Conservation (phyloP, 2,888 invertebrate species). For the Drosophila recens region DNA sequence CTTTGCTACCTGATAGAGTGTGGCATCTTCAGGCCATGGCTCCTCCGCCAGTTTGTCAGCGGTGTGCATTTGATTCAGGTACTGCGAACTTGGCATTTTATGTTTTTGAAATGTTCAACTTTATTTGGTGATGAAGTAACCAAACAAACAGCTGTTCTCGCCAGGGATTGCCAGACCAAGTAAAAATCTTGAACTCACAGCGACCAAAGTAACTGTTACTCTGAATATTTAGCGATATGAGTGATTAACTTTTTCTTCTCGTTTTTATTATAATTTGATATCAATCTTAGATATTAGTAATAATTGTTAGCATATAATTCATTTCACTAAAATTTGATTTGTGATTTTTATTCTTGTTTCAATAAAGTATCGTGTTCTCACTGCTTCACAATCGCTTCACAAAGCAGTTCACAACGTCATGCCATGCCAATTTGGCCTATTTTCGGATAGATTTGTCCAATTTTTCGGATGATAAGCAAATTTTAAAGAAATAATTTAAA, state of each 20-base stretch:
- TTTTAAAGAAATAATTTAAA: too few relatives aligned
- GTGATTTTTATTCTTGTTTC: background rate
- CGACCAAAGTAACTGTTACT: slow-evolving; percentile 15
- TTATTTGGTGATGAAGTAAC: slow-evolving; percentile 72
- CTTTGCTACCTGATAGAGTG: slow-evolving; percentile 87
- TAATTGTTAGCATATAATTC: background rate
- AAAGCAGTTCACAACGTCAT: too few relatives aligned
- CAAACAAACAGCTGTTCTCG: slow-evolving; percentile 56
- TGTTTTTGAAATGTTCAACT: slow-evolving; percentile 31
- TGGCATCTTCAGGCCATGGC: slow-evolving; percentile 95
- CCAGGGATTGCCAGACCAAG: slow-evolving; percentile 26
- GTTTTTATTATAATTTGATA: too few relatives aligned
- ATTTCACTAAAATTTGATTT: background rate
- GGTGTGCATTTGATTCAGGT: slow-evolving; percentile 81
- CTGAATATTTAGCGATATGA: background rate
- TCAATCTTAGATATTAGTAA: too few relatives aligned
- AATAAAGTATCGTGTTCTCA: too few relatives aligned
- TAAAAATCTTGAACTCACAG: background rate
- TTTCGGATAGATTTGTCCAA: too few relatives aligned
- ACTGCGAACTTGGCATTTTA: slow-evolving; percentile 75
- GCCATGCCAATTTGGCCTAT: too few relatives aligned
- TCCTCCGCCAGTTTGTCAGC: slow-evolving; percentile 89
- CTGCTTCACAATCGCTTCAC: too few relatives aligned
- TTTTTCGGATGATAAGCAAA: too few relatives aligned
- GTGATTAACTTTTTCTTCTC: background rate